Conservation (phyloP, 2,797 vertebrate species). For the Enteromius afrohamiltoni region DNA sequence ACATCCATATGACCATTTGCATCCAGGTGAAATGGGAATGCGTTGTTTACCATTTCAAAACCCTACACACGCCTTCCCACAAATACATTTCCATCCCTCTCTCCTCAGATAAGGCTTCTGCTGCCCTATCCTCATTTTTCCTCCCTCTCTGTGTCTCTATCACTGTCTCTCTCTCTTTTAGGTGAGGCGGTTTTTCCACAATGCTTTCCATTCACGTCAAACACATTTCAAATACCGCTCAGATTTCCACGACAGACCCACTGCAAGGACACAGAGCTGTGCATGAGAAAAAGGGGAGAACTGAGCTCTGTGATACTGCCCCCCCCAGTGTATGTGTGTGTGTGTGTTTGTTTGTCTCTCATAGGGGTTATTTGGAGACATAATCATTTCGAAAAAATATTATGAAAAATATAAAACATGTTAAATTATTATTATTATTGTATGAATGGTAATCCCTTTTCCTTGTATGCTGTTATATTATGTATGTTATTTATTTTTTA, state of each 20-base stretch:
- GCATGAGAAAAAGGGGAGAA: slow-evolving; percentile 29
- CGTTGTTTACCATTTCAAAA: slow-evolving; percentile 36
- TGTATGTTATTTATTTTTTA: not conserved
- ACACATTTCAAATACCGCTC: slow-evolving; percentile 42
- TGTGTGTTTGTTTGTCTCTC: slow-evolving; percentile 6
- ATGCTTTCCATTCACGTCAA: slow-evolving; percentile 44
- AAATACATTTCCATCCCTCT: slow-evolving; percentile 38
- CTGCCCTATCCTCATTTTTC: slow-evolving; percentile 12
- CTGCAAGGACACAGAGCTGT: slow-evolving; percentile 37
- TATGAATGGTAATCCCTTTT: not conserved
- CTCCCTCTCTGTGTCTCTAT: slow-evolving; percentile 33
- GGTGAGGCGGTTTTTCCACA: slow-evolving; percentile 28
- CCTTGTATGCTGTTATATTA: not conserved
- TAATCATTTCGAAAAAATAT: too few species aligned
- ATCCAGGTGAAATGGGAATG: slow-evolving; percentile 39
- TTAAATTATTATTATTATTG: not conserved
- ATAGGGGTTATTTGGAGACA: not conserved
- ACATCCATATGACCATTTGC: slow-evolving; percentile 43
- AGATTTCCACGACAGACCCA: slow-evolving; percentile 47
- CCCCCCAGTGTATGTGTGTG: not conserved
- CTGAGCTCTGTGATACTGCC: not conserved
- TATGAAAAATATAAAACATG: not conserved
- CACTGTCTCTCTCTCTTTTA: slow-evolving; percentile 34
- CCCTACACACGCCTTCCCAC: slow-evolving; percentile 20
- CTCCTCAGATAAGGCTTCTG: slow-evolving; percentile 20